A percentile compares a stretch with the other conserved stretches of the same genome.
These are phyloP conservation scores for Archaeoteleia sp. DNA, from an alignment of 2,888 invertebrate species.

Conservation along the genomic window DNA sequence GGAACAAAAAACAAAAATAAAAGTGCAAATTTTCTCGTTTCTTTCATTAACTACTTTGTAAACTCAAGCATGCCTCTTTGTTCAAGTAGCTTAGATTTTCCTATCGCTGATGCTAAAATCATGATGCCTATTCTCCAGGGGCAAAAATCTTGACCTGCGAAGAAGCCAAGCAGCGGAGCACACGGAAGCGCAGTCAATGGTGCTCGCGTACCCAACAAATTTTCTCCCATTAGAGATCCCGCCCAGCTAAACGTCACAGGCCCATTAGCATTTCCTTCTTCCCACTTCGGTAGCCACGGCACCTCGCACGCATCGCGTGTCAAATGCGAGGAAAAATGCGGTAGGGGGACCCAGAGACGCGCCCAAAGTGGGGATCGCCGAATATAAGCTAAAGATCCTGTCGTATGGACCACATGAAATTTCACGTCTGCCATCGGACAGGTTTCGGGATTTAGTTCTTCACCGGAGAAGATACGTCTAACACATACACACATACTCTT, in stretches of 20 bases:
- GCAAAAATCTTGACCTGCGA: constrained; percentile 45
- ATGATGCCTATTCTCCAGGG: neutral
- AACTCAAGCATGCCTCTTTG: constrained; percentile 28
- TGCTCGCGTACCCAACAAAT: constrained; percentile 44
- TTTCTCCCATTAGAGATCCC: constrained; percentile 47
- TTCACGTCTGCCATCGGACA: constrained; percentile 68
- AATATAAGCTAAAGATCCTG: constrained; percentile 73
- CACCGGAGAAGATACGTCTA: no score
- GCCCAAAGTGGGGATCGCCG: constrained; percentile 65
- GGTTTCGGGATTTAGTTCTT: constrained; percentile 61
- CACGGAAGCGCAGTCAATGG: constrained; percentile 45
- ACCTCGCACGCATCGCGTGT: constrained; percentile 58
- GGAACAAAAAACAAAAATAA: constrained; percentile 6
- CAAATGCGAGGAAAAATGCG: constrained; percentile 56
- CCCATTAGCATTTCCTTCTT: constrained; percentile 50
- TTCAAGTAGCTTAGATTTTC: constrained; percentile 33
- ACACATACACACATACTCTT: constrained; percentile 18
- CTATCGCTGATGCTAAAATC: constrained; percentile 35
- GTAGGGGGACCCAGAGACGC: constrained; percentile 54
- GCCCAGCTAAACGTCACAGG: constrained; percentile 49
- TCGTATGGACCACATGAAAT: constrained; percentile 73
- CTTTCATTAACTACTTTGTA: constrained; percentile 39
- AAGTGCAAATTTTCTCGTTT: constrained; percentile 24
- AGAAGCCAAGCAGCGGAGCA: constrained; percentile 33
- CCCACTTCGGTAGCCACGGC: constrained; percentile 60